Conservation (phyloP, 2,797 vertebrate genomes). For the Silurus aristotelis region DNA sequence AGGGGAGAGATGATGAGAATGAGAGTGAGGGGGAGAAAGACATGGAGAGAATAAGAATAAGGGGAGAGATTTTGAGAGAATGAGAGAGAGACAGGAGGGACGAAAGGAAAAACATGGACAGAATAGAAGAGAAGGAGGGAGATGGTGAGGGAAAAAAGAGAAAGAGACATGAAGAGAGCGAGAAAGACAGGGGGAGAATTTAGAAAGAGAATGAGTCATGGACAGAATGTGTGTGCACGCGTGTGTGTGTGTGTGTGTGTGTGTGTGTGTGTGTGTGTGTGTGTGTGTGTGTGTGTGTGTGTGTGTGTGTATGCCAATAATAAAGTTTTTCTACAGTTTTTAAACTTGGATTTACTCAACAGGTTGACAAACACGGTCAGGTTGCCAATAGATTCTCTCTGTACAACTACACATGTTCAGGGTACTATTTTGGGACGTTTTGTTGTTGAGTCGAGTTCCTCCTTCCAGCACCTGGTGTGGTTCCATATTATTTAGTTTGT, state of each 20-base stretch:
- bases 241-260: neutral
- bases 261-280: neutral
- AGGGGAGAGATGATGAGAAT: neutral
- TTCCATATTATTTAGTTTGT: neutral
- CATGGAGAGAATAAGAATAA: neutral
- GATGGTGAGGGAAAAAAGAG: neutral
- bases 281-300: neutral
- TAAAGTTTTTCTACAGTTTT: neutral
- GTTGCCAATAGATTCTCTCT: neutral
- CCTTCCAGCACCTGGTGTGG: neutral
- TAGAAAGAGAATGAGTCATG: neutral
- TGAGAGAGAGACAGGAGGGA: neutral
- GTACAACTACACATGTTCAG: neutral
- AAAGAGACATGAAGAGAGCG: neutral
- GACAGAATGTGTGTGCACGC: neutral
- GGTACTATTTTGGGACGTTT: neutral
- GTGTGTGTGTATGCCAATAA: neutral
- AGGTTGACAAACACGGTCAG: neutral
- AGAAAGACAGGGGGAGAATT: neutral
- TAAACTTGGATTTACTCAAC: neutral
- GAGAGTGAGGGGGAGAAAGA: neutral
- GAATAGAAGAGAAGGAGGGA: neutral
- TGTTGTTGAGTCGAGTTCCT: neutral
- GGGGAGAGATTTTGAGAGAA: neutral
- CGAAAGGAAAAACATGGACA: neutral